Percentiles rank a stretch among this genome's conserved stretches.
phyloP scores from a whole-genome alignment of 2,113 vertebrate species.

The Cyrtonyx montezumae region DNA sequence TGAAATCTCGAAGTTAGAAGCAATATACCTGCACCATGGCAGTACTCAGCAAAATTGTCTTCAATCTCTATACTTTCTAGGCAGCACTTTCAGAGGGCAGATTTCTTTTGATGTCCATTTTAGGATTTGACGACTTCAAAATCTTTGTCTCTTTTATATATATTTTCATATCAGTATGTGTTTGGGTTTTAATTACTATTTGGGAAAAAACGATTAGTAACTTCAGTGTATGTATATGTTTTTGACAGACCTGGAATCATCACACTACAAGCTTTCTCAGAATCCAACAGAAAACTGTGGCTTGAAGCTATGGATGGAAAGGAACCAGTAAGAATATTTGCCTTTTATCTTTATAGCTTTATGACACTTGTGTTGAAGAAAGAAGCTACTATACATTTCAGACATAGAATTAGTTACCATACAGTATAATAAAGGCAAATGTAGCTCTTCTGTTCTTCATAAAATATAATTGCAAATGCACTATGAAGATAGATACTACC shows the following conservation, averaged over 20 bases:
- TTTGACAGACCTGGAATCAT: conserved; percentile 89
- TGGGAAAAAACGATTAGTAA: neutral
- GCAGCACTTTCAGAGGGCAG: accelerated
- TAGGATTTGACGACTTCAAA: neutral
- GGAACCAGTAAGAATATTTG: conserved; percentile 88
- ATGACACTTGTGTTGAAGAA: neutral
- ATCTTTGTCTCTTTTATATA: neutral
- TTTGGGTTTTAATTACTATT: neutral
- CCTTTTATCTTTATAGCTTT: neutral
- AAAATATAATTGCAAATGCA: neutral
- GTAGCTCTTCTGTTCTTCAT: neutral
- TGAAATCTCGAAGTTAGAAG: neutral
- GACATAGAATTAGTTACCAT: neutral
- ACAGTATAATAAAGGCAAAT: neutral
- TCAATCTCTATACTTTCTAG: neutral
- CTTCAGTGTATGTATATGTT: conserved; percentile 1
- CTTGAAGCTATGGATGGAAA: conserved; percentile 98
- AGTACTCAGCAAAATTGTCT: neutral
- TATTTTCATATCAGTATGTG: neutral
- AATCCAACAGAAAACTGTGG: conserved; percentile 95
- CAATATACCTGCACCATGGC: neutral
- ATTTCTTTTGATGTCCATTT: neutral
- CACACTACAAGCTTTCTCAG: conserved; percentile 94
- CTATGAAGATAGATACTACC: neutral
- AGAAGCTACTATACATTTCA: neutral